These are phyloP conservation scores for Ailurus styani DNA, from an alignment of 2,113 vertebrate genomes.

Conservation along the genomic window DNA sequence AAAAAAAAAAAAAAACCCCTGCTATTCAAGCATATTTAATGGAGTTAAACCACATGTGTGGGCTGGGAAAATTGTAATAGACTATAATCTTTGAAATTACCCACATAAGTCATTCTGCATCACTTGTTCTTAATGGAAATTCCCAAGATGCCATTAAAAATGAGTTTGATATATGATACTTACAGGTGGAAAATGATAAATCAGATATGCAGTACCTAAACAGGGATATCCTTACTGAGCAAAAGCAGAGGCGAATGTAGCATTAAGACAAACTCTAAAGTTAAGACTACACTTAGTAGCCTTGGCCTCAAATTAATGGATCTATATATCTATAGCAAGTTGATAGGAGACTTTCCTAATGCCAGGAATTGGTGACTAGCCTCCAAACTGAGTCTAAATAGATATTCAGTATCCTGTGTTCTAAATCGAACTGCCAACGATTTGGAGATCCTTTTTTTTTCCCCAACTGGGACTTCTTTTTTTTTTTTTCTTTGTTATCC, in stretches of 20 bases:
- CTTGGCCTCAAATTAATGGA: neutral
- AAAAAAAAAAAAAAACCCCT: too few species aligned
- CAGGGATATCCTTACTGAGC: neutral
- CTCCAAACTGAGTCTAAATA: neutral
- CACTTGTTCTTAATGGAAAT: neutral
- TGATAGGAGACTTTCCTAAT: neutral
- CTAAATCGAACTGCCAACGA: neutral
- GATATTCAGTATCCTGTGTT: neutral
- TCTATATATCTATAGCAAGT: neutral
- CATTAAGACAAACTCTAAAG: neutral
- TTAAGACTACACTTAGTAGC: neutral
- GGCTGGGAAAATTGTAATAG: neutral
- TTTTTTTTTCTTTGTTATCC: too few species aligned
- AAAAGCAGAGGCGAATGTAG: neutral
- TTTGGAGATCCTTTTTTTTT: too few species aligned
- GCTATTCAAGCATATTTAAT: neutral
- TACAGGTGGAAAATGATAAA: neutral
- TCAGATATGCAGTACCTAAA: neutral
- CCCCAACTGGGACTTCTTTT: neutral
- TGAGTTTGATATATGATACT: neutral
- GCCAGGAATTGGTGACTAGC: neutral
- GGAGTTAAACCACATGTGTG: neutral
- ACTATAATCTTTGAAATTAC: neutral
- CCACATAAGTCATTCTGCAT: neutral
- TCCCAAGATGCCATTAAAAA: conserved; percentile 20